Evolutionary conservation across 2,797 vertebrate genomes (phyloP).

Genomic region (Squalus acanthias): DNA sequence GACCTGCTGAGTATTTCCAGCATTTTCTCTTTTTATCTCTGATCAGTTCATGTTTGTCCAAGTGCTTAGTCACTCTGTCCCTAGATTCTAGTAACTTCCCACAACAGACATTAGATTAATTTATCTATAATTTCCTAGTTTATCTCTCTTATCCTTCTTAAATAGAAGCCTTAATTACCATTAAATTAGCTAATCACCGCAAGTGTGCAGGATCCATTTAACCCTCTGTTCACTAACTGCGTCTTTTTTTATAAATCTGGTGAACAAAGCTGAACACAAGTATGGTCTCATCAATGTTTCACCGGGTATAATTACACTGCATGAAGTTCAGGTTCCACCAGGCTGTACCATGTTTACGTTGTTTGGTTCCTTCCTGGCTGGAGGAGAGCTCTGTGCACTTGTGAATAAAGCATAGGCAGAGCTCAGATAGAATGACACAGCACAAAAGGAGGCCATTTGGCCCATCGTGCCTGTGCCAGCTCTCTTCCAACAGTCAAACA

Average conservation of each 20-base stretch:
- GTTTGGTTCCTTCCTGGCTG: neutral
- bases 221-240: too few relatives aligned
- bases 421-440: neutral
- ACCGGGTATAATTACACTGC: neutral
- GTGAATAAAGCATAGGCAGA: neutral
- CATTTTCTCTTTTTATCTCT: too few relatives aligned
- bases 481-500: neutral
- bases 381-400: neutral
- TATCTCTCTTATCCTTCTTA: neutral
- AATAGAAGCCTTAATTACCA: neutral
- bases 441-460: neutral
- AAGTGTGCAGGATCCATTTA: neutral
- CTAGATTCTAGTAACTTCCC: neutral
- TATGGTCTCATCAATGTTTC: too few relatives aligned
- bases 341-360: neutral
- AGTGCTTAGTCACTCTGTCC: neutral
- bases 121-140: neutral
- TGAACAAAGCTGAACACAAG: too few relatives aligned
- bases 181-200: neutral
- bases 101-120: neutral
- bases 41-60: too few relatives aligned
- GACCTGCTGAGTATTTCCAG: too few relatives aligned
- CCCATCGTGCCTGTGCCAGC: neutral
- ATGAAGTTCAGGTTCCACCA: neutral
- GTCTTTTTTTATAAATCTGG: too few relatives aligned